Base-by-base conservation (phyloP, 2,888 invertebrate genomes). In the Oligia latruncula region DNA sequence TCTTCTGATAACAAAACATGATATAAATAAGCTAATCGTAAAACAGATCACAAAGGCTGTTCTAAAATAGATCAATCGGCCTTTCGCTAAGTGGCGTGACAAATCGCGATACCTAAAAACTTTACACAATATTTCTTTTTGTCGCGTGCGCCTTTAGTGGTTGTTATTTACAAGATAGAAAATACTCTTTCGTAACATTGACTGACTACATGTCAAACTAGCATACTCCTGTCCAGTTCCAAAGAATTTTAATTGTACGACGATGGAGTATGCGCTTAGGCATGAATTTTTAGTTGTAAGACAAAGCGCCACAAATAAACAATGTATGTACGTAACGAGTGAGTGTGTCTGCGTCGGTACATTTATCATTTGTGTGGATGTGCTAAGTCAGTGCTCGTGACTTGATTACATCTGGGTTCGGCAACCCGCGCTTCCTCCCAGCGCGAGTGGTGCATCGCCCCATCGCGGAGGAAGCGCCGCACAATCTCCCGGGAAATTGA, bases 401-500 rank as follows among this genome's bases (percentile, higher is more conserved):
- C 84, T 82, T 65, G 88, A 91, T 90, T 86, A 80, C 82, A 89
- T 88, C 88, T 82, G 82, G 84, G 91, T 91, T 91, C 90, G 83
- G 87, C 89, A 91, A 90, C 89, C 78, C 71, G 49, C 81, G 80
- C 76, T 86, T 88, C 88, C 87, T 85, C 58, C 52, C 78, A 77
- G n/a, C 43, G 60, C 74, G 80, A 72, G 58, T 66, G 76, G 79
- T 66, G 77, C 79, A 74, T 80, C 82, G 72, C 80, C 46, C 71
- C 79, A 71, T 73, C 71, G 71, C 78, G 11, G 58, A 81, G 83
- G 82, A 86, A 89, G 81, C 77, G 66, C 80, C 29, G 35, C 35
- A 72, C 60, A 67, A 82, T 87, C 82, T 86, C 77, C 77, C 81
- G 82, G 83, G 79, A 86, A 89, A 83, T 78, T 81, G 60, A 83